Conservation (phyloP, 2,113 vertebrate genomes). For the Hippocampus barbouri region DNA sequence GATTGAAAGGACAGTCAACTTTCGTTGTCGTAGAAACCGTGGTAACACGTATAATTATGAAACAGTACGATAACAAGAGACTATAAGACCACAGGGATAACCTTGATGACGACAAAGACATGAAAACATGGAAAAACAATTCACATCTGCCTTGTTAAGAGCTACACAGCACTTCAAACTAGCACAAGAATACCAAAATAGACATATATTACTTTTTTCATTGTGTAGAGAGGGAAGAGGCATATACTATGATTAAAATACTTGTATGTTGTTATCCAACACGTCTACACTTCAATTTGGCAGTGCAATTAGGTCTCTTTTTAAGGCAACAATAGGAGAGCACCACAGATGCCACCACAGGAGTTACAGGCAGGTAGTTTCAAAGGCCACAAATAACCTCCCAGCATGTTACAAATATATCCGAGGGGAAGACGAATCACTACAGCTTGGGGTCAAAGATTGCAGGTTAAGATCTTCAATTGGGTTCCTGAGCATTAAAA, state of each 20-base stretch:
- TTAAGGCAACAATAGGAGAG: slow-evolving; percentile 69
- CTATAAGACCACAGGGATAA: slow-evolving; percentile 25
- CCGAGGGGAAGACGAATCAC: slow-evolving; percentile 33
- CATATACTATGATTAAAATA: slow-evolving; percentile 53
- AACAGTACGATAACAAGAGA: slow-evolving; percentile 20
- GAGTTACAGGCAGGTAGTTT: slow-evolving; percentile 59
- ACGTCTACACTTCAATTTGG: slow-evolving; percentile 35
- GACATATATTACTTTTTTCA: slow-evolving; percentile 35
- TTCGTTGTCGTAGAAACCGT: slow-evolving; percentile 28
- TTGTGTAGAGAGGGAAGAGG: slow-evolving; percentile 26
- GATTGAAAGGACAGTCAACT: slow-evolving; percentile 24
- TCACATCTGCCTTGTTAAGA: slow-evolving; percentile 20
- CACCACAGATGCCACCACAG: slow-evolving; percentile 61
- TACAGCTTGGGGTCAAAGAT: slow-evolving; percentile 40
- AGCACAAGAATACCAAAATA: slow-evolving; percentile 59
- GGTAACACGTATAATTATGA: slow-evolving; percentile 38
- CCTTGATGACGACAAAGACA: slow-evolving; percentile 33
- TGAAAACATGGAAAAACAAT: slow-evolving; percentile 24
- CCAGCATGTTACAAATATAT: slow-evolving; percentile 32
- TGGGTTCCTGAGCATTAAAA: slow-evolving; percentile 59
- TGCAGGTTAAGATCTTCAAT: slow-evolving; percentile 43
- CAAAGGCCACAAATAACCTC: slow-evolving; percentile 59
- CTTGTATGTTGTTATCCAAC: slow-evolving; percentile 31
- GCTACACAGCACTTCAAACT: slow-evolving; percentile 31
- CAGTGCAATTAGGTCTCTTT: slow-evolving; percentile 52